These are phyloP conservation scores for Drosophila engyochracea DNA, from an alignment of 2,888 invertebrate genomes.

Conservation along the genomic window DNA sequence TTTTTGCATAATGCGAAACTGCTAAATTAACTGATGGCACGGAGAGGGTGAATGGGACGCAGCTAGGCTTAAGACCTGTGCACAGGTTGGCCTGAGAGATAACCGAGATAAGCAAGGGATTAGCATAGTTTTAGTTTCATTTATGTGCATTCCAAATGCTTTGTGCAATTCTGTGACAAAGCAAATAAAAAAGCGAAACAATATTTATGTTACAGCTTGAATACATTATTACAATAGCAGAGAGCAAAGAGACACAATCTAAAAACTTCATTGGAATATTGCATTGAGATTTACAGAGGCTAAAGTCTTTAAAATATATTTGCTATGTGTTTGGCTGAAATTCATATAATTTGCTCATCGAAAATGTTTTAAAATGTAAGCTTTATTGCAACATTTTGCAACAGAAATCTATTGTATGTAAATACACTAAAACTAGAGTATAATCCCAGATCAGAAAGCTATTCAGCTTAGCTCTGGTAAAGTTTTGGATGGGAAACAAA, in stretches of 20 bases:
- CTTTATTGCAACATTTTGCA: not conserved
- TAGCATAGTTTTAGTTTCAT: slow-evolving; percentile 61
- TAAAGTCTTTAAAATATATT: not conserved
- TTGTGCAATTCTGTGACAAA: slow-evolving; percentile 1
- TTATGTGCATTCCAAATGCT: slow-evolving; percentile 6
- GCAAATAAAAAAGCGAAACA: slow-evolving; percentile 6
- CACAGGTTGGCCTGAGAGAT: slow-evolving; percentile 24
- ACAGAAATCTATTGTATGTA: not conserved
- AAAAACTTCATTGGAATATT: too few species aligned
- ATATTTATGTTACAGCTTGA: slow-evolving; percentile 1
- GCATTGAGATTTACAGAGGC: not conserved
- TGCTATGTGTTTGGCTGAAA: not conserved
- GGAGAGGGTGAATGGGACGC: not conserved
- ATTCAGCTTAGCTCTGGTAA: not conserved
- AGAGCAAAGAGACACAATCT: not conserved
- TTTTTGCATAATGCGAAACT: slow-evolving; percentile 66
- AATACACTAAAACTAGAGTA: not conserved
- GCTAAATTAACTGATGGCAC: slow-evolving; percentile 64
- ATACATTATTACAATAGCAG: not conserved
- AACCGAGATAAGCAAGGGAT: slow-evolving; percentile 60
- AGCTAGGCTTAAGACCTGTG: slow-evolving; percentile 8
- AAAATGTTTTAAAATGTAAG: not conserved
- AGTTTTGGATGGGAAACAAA: not conserved
- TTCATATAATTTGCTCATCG: not conserved
- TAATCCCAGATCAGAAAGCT: not conserved